These are phyloP conservation scores for Melipona beecheii DNA, from an alignment of 2,888 invertebrate genomes.

Conservation along the genomic window DNA sequence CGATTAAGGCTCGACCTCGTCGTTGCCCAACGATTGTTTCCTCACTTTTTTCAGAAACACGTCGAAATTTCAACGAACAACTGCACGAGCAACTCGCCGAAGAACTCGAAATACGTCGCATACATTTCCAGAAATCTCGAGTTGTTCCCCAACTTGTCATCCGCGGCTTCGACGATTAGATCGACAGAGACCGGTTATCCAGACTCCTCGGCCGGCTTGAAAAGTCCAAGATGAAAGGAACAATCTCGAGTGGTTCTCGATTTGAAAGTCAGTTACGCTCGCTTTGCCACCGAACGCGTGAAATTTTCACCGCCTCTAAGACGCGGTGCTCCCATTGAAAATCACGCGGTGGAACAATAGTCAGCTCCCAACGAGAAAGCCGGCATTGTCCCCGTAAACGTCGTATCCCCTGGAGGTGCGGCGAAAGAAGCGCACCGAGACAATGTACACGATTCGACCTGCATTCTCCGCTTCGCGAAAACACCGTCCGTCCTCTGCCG, in stretches of 20 bases:
- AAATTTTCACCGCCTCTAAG: constrained; percentile 38
- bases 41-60: constrained; percentile 10
- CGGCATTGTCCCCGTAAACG: constrained; percentile 56
- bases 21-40: not conserved
- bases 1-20: constrained; percentile 1
- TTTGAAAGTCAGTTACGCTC: constrained; percentile 21
- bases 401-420: constrained; percentile 41
- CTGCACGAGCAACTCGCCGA: not conserved
- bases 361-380: constrained; percentile 43
- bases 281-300: constrained; percentile 17
- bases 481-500: not conserved
- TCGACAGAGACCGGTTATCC: not conserved
- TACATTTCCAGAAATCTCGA: not conserved
- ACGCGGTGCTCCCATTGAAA: constrained; percentile 29
- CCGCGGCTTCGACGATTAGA: not conserved
- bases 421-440: constrained; percentile 29
- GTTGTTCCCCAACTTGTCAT: not conserved
- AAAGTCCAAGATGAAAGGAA: not conserved
- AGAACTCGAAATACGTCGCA: constrained; percentile 3
- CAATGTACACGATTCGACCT: constrained; percentile 44
- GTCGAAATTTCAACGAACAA: not conserved
- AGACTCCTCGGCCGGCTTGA: accelerated
- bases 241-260: not conserved
- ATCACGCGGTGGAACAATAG: constrained; percentile 42
- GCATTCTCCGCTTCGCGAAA: constrained; percentile 8